A percentile compares a stretch with the other conserved stretches of the same genome.
Evolutionary conservation across 2,113 vertebrate species (phyloP).

Genomic region (Cynopterus brachyotis): DNA sequence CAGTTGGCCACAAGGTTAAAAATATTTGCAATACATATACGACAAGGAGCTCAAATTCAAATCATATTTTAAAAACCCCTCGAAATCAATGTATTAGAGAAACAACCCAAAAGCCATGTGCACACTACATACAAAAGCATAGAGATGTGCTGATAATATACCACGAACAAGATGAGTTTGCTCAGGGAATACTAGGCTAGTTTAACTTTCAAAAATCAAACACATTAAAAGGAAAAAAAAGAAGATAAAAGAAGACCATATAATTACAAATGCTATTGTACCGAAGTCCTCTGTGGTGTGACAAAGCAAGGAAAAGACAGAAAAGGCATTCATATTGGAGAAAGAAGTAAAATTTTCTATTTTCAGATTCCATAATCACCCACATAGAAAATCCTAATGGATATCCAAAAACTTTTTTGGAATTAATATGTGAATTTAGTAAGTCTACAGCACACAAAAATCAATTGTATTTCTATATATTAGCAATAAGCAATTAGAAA

Average conservation of each 20-base stretch:
- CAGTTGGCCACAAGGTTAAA: not conserved
- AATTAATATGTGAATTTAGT: not conserved
- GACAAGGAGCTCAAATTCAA: not conserved
- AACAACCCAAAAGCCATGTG: not conserved
- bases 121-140: not conserved
- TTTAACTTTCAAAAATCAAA: not conserved
- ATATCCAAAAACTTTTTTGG: not conserved
- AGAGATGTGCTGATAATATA: not conserved
- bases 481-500: not conserved
- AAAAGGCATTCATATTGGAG: not conserved
- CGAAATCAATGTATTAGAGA: not conserved
- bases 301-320: not conserved
- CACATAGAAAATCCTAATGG: not conserved
- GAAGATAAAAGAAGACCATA: not conserved
- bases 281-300: not conserved
- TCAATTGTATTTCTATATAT: not conserved
- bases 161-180: not conserved
- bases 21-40: not conserved
- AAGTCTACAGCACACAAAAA: not conserved
- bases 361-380: not conserved
- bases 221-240: not conserved
- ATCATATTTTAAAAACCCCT: not conserved
- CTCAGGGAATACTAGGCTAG: not conserved
- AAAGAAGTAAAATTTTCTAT: not conserved
- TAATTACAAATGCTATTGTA: not conserved